These are phyloP conservation scores for Urocyon cinereoargenteus DNA, from an alignment of 2,797 vertebrate species.

Conservation along the genomic window DNA sequence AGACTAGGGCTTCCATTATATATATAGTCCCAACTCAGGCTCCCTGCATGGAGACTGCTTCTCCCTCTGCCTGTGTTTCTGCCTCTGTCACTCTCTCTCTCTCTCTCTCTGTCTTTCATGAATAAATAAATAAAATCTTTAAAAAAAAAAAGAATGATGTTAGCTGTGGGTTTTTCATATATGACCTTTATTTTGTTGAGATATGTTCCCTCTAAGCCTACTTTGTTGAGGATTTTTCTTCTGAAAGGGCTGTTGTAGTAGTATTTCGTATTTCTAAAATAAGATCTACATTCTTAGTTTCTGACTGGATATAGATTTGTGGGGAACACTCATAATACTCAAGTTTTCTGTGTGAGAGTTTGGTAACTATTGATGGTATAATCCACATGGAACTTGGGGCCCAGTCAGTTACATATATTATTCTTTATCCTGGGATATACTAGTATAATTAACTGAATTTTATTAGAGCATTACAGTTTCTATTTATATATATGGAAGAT, in stretches of 20 bases:
- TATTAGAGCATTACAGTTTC: not conserved
- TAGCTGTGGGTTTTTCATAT: not conserved
- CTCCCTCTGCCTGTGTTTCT: too few species aligned
- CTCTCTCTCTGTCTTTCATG: too few species aligned
- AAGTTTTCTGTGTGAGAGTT: not conserved
- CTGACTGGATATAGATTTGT: not conserved
- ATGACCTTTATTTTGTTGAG: not conserved
- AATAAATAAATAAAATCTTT: too few species aligned
- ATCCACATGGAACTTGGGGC: not conserved
- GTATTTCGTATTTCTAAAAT: not conserved
- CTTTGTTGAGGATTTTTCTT: not conserved
- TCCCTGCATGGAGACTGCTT: too few species aligned
- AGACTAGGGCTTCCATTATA: not conserved
- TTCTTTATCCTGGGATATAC: not conserved
- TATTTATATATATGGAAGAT: not conserved
- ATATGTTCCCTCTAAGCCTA: not conserved
- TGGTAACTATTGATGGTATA: not conserved
- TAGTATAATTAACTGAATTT: not conserved
- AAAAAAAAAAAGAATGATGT: not conserved
- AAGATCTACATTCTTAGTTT: not conserved
- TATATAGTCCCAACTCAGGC: too few species aligned
- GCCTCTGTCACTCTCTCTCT: too few species aligned
- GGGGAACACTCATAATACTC: not conserved
- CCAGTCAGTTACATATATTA: not conserved
- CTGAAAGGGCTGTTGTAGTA: not conserved